These are phyloP conservation scores for Pangasius mekongensis DNA, from an alignment of 2,797 vertebrate genomes.

Conservation along the genomic window DNA sequence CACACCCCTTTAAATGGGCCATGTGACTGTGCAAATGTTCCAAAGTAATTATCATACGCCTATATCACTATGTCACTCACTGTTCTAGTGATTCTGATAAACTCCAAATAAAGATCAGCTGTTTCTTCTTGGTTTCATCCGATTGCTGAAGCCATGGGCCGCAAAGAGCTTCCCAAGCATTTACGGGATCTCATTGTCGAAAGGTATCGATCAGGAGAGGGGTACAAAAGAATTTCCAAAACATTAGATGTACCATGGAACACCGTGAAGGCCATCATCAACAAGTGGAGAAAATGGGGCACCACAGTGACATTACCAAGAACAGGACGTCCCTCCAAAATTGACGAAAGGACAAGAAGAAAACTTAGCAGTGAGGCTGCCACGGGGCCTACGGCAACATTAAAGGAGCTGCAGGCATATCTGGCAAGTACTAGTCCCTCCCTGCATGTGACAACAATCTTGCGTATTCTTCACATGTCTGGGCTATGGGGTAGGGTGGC, in stretches of 20 bases:
- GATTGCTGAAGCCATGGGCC: background rate
- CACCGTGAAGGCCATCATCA: background rate
- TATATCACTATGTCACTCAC: background rate
- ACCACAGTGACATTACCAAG: background rate
- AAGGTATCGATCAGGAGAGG: background rate
- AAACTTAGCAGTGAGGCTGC: background rate
- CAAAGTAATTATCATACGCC: background rate
- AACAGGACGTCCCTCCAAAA: background rate
- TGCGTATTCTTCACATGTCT: background rate
- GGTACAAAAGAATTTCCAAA: background rate
- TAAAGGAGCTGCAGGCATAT: background rate
- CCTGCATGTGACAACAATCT: background rate
- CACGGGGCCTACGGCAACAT: background rate
- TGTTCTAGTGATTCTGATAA: background rate
- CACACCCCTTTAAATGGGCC: background rate
- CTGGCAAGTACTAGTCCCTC: background rate
- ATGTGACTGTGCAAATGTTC: background rate
- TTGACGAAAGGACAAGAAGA: background rate
- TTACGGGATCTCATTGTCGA: background rate
- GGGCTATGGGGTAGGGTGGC: background rate
- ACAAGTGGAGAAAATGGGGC: constrained; percentile 3
- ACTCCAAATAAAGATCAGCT: background rate
- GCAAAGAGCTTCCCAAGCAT: background rate
- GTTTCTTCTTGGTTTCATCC: background rate
- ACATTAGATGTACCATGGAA: background rate